Evolutionary conservation across 2,113 vertebrate genomes (phyloP), one percentile per base, ranked within the genome.

Genomic region (Carassius auratus): DNA sequence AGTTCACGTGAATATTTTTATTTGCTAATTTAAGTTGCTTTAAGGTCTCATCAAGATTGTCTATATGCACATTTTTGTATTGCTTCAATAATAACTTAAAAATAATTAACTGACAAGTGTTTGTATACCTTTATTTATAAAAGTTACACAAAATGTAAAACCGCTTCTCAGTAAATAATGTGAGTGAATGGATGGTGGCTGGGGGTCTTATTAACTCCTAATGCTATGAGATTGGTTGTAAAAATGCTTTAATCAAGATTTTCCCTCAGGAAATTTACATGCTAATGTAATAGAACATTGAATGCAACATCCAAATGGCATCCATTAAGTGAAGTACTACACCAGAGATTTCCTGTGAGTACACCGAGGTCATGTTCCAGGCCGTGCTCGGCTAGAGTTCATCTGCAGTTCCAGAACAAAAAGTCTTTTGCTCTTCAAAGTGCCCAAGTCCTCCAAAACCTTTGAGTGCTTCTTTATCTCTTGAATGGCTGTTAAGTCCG

Each of bases 301-400:
- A 12, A 45, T 8, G 5, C 1, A 15, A 66, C 42, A 81, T 81
- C 61, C 1, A 13, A 38, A 26, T 50, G 66, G n/a, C 42, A 5
- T 66, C 59, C 61, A 81, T 81, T 81, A 81, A 21, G 59, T 66
- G 61, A 79, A 79, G 33, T 42, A 79, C 55, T 79, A 33, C 55
- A 10, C 19, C 21, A 13, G 23, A 48, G 78, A 23, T 81, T 81
- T 66, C 42, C 61, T 64, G 78, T 23, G 38, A 64, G 77, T 64
- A 26, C 79, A 15, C 14, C 14, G 30, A 50, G 61, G 61, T 64
- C 42, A 48, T 81, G n/a, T 81, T 45, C 21, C 21, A 0, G 59
- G 21, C 55, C 9, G 9, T 81, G 42, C n/a, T 50, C 66, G 59
- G 77, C 36, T 5, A 80, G 59, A 45, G 36, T 64, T 80, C 55